Base-by-base conservation (phyloP, 2,113 vertebrate genomes). In the Cavia aperea region DNA sequence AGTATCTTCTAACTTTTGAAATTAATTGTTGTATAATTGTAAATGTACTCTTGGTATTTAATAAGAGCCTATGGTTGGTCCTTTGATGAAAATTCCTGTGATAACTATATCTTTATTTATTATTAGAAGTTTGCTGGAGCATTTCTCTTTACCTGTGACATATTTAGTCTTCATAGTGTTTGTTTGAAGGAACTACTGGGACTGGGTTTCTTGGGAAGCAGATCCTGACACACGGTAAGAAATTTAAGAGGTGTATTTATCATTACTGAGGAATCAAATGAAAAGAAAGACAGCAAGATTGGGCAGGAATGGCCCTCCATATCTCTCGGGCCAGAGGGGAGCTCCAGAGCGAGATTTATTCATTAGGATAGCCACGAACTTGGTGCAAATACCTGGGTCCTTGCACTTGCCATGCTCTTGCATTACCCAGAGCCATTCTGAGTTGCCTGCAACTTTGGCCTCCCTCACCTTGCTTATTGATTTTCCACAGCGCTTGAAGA, bases 11-110 rank as follows among this genome's bases (percentile, higher is more conserved):
- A 54, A 49, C 54, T 88, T 58, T 43, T 58, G 90, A 94, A 88
- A 90, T 95, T 90, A 68, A 93, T 33, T 94, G 79, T 87, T 51
- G 21, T 84, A 62, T 90, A 49, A 85, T 77, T 91, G 86, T 88
- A 31, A 86, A 88, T n/a, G 66, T 43, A 88, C 63, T 81, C 15
- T 62, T 92, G 15, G 43, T 75, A 88, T 88, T 79, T 94, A 85
- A 81, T 85, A 84, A 92, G 86, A 82, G 31, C 1, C 60, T 84
- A 33, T 39, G 19, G 4, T 68, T 73, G 58, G 23, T 66, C 51
- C 65, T 85, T 90, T 88, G 73, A 58, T 73, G 51, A 79, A 92
- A n/a, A 90, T 62, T 21, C 26, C 23, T 65, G 23, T 58, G 6
- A 51, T 72, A 12, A 89, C 23, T 36, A 24, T 86, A 56, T 77